These are phyloP conservation scores for Ceratina japonica DNA, from an alignment of 1,140 invertebrate species.

Conservation along the genomic window DNA sequence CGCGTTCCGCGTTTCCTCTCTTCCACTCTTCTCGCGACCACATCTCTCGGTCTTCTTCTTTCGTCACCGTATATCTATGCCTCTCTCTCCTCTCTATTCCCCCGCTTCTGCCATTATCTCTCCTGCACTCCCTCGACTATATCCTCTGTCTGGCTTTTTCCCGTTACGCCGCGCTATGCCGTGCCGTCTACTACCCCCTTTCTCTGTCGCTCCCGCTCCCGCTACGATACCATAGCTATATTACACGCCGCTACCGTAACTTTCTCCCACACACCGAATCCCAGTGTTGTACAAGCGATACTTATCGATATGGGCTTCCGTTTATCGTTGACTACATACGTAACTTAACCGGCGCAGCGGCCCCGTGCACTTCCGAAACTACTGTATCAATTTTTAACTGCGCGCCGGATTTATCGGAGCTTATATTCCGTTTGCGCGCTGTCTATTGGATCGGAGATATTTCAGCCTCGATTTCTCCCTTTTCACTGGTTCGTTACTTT, in stretches of 20 bases:
- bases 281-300: constrained; percentile 68
- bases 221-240: constrained; percentile 13
- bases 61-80: not conserved
- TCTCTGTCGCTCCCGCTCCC: constrained; percentile 1
- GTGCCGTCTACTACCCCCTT: not conserved
- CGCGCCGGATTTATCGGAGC: constrained; percentile 69
- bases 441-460: constrained; percentile 21
- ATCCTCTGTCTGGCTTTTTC: constrained; percentile 33
- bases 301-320: constrained; percentile 77
- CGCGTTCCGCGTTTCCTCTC: not conserved
- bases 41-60: constrained; percentile 21
- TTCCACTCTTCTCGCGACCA: not conserved
- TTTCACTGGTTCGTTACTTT: not conserved
- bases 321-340: constrained; percentile 73
- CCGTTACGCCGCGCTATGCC: not conserved
- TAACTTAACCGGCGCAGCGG: constrained; percentile 66
- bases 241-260: constrained; percentile 19
- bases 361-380: constrained; percentile 71
- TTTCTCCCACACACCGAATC: constrained; percentile 43
- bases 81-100: not conserved
- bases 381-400: constrained; percentile 76
- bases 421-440: constrained; percentile 65
- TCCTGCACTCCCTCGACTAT: not conserved
- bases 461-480: constrained; percentile 18
- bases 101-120: not conserved